phyloP scores from a whole-genome alignment of 2,113 vertebrate species.

The Malurus elegans region DNA sequence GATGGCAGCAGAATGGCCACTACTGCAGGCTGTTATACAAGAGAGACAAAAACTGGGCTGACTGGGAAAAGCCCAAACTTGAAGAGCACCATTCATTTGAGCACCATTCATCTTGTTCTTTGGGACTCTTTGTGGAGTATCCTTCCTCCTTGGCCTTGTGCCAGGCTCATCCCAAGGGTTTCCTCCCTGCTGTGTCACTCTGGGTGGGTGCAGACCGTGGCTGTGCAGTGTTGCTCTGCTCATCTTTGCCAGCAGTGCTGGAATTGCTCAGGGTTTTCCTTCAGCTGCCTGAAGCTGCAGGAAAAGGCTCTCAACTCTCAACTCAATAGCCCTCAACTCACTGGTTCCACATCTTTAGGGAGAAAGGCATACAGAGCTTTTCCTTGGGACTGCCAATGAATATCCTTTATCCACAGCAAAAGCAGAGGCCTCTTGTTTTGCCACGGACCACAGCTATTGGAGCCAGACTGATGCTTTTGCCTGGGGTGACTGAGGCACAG shows the following conservation, averaged over 20 bases:
- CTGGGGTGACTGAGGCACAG: background rate
- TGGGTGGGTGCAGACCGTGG: rapidly evolving
- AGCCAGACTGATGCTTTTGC: background rate
- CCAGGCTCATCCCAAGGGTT: background rate
- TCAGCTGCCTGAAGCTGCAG: background rate
- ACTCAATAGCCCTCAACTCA: background rate
- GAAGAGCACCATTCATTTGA: background rate
- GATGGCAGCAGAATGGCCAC: background rate
- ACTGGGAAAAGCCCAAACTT: background rate
- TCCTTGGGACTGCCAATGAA: rapidly evolving
- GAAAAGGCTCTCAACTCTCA: background rate
- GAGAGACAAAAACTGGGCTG: slow-evolving; percentile 1
- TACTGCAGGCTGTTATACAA: background rate
- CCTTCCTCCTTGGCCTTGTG: background rate
- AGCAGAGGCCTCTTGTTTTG: background rate
- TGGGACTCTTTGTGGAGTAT: background rate
- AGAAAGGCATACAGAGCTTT: background rate
- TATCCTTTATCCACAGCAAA: background rate
- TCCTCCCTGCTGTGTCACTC: background rate
- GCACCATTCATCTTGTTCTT: background rate
- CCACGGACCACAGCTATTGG: background rate
- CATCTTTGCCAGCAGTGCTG: background rate
- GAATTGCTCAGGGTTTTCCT: background rate
- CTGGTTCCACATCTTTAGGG: rapidly evolving
- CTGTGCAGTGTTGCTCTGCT: rapidly evolving